Percentiles rank a stretch among this genome's conserved stretches.
Evolutionary conservation across 2,113 vertebrate species (phyloP).

Genomic region (Microcebus ravelobensis): DNA sequence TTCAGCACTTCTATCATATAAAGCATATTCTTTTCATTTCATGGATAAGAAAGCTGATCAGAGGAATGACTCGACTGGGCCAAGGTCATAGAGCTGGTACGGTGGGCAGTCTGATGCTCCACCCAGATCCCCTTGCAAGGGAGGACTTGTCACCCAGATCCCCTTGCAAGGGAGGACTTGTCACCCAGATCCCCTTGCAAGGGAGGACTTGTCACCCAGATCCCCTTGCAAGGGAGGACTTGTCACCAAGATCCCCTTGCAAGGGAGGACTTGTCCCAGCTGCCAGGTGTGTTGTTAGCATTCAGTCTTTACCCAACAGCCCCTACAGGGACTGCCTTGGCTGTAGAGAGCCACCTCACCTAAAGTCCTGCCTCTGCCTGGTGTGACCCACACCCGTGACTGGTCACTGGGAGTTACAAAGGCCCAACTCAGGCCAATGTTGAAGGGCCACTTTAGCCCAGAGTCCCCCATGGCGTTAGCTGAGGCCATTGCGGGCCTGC

Average conservation of each 20-base stretch:
- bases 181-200: too few relatives aligned
- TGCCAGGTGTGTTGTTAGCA: background rate
- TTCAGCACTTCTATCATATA: background rate
- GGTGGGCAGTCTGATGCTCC: background rate
- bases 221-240: too few relatives aligned
- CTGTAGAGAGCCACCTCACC: background rate
- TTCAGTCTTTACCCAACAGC: too few relatives aligned
- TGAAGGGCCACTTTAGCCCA: background rate
- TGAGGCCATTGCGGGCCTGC: background rate
- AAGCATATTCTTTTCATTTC: background rate
- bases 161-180: background rate
- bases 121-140: too few relatives aligned
- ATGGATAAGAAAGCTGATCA: background rate
- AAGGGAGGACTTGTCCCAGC: background rate
- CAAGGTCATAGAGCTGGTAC: accelerated
- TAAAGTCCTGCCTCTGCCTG: background rate
- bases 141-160: too few relatives aligned
- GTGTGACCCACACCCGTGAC: accelerated
- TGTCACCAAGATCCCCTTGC: too few relatives aligned
- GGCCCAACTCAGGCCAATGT: background rate
- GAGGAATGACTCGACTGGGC: background rate
- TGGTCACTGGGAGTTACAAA: background rate
- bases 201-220: too few relatives aligned
- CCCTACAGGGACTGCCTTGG: background rate
- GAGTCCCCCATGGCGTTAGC: too few relatives aligned